A percentile compares a stretch with the other conserved stretches of the same genome.
Evolutionary conservation across 2,888 invertebrate species (phyloP).

Genomic region (Lagria hirta): DNA sequence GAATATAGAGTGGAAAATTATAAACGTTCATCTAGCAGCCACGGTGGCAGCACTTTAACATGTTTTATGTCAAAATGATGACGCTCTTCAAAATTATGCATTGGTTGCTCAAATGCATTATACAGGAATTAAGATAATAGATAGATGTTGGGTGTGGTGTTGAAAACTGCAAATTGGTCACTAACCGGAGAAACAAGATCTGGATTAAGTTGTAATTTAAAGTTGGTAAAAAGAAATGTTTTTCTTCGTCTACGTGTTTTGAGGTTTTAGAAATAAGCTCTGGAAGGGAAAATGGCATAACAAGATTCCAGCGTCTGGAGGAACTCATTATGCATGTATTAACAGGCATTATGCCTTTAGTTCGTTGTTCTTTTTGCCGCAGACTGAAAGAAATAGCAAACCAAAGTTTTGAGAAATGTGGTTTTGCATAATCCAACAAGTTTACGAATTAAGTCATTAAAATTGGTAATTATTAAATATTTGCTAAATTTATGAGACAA

Average conservation of each 20-base stretch:
- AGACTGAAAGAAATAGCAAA: too few species aligned
- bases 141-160: slow-evolving; percentile 2
- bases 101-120: too few species aligned
- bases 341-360: slow-evolving; percentile 12
- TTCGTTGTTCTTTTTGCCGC: slow-evolving; percentile 1
- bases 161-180: neutral
- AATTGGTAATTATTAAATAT: too few species aligned
- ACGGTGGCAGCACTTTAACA: slow-evolving; percentile 25
- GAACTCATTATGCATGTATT: slow-evolving; percentile 16
- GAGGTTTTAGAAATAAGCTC: too few species aligned
- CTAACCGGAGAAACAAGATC: neutral
- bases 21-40: slow-evolving; percentile 30
- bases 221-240: slow-evolving; percentile 3
- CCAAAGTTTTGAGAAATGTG: too few species aligned
- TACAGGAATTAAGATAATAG: too few species aligned
- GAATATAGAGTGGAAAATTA: slow-evolving; percentile 39
- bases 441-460: too few species aligned
- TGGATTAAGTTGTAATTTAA: slow-evolving; percentile 1
- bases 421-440: too few species aligned
- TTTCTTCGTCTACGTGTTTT: too few species aligned
- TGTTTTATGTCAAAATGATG: slow-evolving; percentile 31
- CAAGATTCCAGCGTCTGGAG: slow-evolving; percentile 4
- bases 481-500: too few species aligned
- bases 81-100: slow-evolving; percentile 22
- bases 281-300: neutral